Conservation (phyloP, 35 echinoderm and acorn worm genomes). For the Apostichopus parvimensis region DNA sequence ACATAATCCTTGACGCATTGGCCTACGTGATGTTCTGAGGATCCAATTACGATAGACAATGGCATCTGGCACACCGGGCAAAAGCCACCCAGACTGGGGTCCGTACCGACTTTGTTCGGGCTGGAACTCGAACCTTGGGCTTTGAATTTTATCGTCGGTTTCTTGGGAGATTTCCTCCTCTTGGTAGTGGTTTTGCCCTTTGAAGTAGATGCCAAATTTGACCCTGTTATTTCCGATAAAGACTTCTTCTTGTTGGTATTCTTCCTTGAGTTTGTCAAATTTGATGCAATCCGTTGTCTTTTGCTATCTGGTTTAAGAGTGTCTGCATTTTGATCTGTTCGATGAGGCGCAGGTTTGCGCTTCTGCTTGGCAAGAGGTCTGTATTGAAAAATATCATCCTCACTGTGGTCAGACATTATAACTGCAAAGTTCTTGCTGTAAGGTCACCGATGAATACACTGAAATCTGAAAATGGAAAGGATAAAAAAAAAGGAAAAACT, state of each 20-base stretch:
- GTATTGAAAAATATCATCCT: constrained; percentile 37
- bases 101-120: neutral
- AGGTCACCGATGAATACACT: too few relatives aligned
- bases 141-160: neutral
- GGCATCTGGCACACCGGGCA: constrained; percentile 40
- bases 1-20: neutral
- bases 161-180: neutral
- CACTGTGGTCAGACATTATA: constrained; percentile 25
- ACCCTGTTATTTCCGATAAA: neutral
- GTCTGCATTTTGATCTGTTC: neutral
- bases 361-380: constrained; percentile 8
- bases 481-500: too few relatives aligned
- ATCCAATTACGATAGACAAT: neutral
- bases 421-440: neutral
- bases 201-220: neutral
- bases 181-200: neutral
- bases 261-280: neutral
- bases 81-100: neutral
- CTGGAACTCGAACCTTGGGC: neutral
- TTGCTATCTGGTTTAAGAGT: neutral
- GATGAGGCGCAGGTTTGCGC: neutral
- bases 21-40: neutral
- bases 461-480: too few relatives aligned
- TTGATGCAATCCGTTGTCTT: neutral
- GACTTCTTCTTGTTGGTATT: neutral